A percentile compares a stretch with the other conserved stretches of the same genome.
These are phyloP conservation scores for Peromyscus leucopus DNA, from an alignment of 2,113 vertebrate species.

Conservation along the genomic window DNA sequence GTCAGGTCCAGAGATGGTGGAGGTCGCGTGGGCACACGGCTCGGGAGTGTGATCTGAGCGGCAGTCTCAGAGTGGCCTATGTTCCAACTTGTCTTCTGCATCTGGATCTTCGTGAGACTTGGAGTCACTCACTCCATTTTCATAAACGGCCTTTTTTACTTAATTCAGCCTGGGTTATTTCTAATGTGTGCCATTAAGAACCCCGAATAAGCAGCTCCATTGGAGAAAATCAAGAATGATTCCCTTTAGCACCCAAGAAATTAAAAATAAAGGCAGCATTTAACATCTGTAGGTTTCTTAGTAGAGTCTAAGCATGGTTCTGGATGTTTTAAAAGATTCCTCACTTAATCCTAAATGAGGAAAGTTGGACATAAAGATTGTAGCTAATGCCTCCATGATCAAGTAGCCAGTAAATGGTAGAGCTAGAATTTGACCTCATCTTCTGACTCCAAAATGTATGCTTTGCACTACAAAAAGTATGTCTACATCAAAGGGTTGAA, in stretches of 20 bases:
- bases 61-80: too few species aligned
- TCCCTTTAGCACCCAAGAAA: not conserved
- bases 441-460: not conserved
- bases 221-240: not conserved
- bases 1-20: not conserved
- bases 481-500: not conserved
- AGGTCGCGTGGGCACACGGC: not conserved
- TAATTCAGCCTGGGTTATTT: conserved; percentile 6
- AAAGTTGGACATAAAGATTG: not conserved
- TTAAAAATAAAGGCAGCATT: not conserved
- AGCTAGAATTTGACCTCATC: conserved; percentile 21
- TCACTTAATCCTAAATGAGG: not conserved
- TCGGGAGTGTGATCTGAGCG: not conserved
- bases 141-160: not conserved
- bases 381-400: not conserved
- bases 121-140: not conserved
- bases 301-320: not conserved
- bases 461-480: not conserved
- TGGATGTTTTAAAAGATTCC: not conserved
- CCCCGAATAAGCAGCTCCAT: not conserved
- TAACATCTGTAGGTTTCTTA: not conserved
- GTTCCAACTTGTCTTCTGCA: not conserved
- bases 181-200: not conserved
- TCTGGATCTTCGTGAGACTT: not conserved
- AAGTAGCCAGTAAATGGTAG: not conserved